Conservation (phyloP, 2,113 vertebrate genomes). For the Leptobrachium leishanense region DNA sequence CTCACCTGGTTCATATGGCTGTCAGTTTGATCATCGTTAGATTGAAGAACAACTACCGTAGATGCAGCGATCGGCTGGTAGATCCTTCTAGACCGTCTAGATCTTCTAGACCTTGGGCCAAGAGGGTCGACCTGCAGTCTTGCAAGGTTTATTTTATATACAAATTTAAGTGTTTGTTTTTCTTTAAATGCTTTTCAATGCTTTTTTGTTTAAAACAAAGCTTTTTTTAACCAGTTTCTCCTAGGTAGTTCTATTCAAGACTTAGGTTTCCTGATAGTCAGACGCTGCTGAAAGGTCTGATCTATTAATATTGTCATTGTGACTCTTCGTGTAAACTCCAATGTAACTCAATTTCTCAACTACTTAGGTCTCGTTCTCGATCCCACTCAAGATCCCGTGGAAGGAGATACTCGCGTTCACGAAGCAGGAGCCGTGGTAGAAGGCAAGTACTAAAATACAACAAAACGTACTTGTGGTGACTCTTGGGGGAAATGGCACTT, state of each 20-base stretch:
- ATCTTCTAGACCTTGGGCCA: conserved; percentile 92
- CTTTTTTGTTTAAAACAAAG: conserved; percentile 75
- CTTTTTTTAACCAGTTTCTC: conserved; percentile 74
- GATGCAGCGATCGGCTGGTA: conserved; percentile 91
- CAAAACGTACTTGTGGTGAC: no score
- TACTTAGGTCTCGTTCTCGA: conserved; percentile 77
- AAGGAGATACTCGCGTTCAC: conserved; percentile 76
- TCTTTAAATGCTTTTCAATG: conserved; percentile 65
- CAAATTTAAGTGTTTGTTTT: conserved; percentile 81
- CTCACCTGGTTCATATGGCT: conserved; percentile 88
- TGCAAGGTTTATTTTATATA: conserved; percentile 97
- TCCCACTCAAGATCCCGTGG: conserved; percentile 78
- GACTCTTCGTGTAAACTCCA: conserved; percentile 21
- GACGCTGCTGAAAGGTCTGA: conserved; percentile 66
- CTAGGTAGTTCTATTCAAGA: conserved; percentile 71
- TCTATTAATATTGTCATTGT: conserved; percentile 60
- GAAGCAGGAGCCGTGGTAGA: conserved; percentile 79
- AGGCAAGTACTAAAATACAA: conserved; percentile 62
- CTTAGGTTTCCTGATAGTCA: conserved; percentile 69
- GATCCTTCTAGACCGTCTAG: conserved; percentile 92
- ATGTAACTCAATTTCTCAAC: conserved; percentile 60
- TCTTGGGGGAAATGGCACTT: no score
- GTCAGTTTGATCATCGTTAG: conserved; percentile 92
- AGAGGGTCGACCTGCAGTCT: conserved; percentile 93
- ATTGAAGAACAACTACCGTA: conserved; percentile 86